Evolutionary conservation across 2,797 vertebrate genomes (phyloP), one percentile per base, ranked within the genome.

Genomic region (Alcedo atthis): DNA sequence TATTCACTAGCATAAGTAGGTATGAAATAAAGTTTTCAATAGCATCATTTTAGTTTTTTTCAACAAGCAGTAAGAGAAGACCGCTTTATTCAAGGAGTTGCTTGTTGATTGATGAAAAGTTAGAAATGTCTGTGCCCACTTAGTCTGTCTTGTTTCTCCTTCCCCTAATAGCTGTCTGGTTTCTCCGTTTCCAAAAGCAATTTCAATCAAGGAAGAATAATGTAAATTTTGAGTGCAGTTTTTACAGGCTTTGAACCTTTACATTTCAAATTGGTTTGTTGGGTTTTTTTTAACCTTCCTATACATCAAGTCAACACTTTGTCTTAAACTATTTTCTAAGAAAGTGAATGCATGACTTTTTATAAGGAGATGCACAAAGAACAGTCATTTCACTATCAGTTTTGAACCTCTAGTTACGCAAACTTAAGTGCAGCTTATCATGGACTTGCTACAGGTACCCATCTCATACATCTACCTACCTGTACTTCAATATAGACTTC

Each of bases 1-100:
- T 79, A 22, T 69, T 73, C 48, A 40, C 46, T 43, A 51, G 0
- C 0, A 0, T 21, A 62, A 49, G 25, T 42, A 78, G 45, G 24
- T 67, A 45, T 28, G 19, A 70, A 68, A 46, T 43, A 9, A 75
- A 51, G 24, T 74, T 81, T 82, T 77, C 9, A 6, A 0, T 37
- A n/a, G 3, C 15, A 35, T 62, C 37, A 14, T 55, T 19, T 51
- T 75, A 14, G 16, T 76, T 92, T 80, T 80, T 57, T 69, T 81
- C 3, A 8, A 15, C 13, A 76, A 46, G 19, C 48, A 73, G 12
- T 49, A 66, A 85, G 71, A 33, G n/a, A 55, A 66, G 30, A 69
- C 19, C 8, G 6, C 63, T 55, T 85, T 81, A 35, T 43, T 84
- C 55, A 40, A 43, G n/a, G 33, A 69, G 7, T 88, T 9, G 15